A percentile compares a stretch with the other conserved stretches of the same genome.
phyloP scores from a whole-genome alignment of 2,797 vertebrate genomes.

The Gorsachius magnificus region DNA sequence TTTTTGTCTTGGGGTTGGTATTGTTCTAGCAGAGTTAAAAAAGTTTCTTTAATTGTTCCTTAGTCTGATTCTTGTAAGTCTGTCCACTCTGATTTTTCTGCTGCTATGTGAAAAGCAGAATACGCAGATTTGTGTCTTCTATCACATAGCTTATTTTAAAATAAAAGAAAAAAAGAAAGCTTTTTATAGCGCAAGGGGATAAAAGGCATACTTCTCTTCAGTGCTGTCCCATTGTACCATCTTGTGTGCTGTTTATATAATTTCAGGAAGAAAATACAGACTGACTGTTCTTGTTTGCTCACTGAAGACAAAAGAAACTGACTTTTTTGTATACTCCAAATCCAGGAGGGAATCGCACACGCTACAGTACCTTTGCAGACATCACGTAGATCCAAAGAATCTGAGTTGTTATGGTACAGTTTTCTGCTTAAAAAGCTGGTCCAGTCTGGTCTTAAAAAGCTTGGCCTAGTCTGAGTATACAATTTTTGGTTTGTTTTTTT shows the following conservation, averaged over 20 bases:
- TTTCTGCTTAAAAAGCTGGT: not conserved
- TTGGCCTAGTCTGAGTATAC: not conserved
- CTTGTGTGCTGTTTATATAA: not conserved
- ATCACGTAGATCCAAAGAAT: fast-evolving
- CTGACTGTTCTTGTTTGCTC: not conserved
- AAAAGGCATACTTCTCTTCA: not conserved
- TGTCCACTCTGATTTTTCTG: not conserved
- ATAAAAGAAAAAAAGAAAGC: not conserved
- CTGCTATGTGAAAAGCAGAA: not conserved
- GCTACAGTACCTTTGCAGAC: not conserved
- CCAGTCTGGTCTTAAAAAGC: not conserved
- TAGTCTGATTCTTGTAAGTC: not conserved
- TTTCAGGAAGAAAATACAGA: not conserved
- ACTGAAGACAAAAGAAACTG: not conserved
- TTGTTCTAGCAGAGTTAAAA: not conserved
- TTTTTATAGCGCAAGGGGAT: not conserved
- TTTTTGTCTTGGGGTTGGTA: not conserved
- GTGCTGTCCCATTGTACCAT: not conserved
- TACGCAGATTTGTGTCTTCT: not conserved
- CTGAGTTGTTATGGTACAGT: not conserved
- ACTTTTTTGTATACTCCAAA: not conserved
- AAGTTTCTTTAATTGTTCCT: not conserved
- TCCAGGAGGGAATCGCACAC: fast-evolving
- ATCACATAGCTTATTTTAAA: not conserved
- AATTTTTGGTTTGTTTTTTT: not conserved